A percentile compares a stretch with the other conserved stretches of the same genome.
phyloP scores from a whole-genome alignment of 2,797 vertebrate genomes.

The Phataginus tetradactyla region DNA sequence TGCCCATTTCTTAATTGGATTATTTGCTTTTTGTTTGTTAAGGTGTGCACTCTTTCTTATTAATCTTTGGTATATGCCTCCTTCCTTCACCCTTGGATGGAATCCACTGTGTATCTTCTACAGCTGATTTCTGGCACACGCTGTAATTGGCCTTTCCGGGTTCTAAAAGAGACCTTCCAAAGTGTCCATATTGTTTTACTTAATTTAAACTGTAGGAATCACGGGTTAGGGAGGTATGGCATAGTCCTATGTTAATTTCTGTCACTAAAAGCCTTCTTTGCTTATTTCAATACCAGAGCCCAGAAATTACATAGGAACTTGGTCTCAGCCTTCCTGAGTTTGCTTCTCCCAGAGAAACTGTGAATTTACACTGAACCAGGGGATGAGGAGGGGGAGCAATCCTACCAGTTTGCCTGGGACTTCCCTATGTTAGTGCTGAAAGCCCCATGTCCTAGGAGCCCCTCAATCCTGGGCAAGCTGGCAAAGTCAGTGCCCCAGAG shows the following conservation, averaged over 20 bases:
- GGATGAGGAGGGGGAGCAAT: neutral
- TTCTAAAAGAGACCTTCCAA: neutral
- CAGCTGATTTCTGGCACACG: neutral
- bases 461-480: neutral
- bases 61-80: accelerated
- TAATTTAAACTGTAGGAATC: neutral
- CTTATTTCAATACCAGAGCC: too few species aligned
- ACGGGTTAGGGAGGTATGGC: neutral
- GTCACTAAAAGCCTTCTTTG: neutral
- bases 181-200: neutral
- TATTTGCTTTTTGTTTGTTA: too few species aligned
- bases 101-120: neutral
- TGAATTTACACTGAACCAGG: neutral
- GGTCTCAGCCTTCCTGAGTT: neutral
- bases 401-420: neutral
- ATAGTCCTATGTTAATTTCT: neutral
- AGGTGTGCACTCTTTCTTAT: too few species aligned
- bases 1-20: too few species aligned
- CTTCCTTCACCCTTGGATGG: too few species aligned
- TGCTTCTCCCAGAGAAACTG: neutral
- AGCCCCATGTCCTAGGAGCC: neutral
- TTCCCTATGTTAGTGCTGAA: neutral
- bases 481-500: neutral
- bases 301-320: neutral
- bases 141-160: neutral